These are phyloP conservation scores for Esox niger DNA, from an alignment of 2,113 vertebrate species.

Conservation along the genomic window DNA sequence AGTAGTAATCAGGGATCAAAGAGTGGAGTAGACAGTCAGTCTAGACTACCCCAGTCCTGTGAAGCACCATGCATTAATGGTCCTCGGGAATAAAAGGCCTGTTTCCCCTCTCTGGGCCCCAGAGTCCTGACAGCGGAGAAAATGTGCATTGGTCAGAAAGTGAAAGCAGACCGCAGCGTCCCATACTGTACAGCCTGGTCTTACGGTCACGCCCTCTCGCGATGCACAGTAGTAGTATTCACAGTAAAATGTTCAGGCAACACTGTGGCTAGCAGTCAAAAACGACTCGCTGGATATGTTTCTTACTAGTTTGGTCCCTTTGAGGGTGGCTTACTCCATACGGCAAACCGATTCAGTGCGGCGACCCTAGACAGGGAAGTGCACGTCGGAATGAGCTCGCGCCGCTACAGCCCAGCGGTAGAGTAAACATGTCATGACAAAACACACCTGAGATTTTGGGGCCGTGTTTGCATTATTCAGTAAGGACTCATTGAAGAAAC, in stretches of 20 bases:
- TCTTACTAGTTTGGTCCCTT: background rate
- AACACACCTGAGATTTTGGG: constrained; percentile 1
- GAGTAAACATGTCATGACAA: too few relatives aligned
- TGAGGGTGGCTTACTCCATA: background rate
- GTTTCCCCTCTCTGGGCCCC: constrained; percentile 47
- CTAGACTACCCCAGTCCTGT: constrained; percentile 71
- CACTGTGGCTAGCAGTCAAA: background rate
- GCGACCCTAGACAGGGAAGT: constrained; percentile 1
- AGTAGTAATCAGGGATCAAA: constrained; percentile 83
- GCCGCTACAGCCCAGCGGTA: background rate
- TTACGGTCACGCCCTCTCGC: background rate
- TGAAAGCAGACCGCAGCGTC: background rate
- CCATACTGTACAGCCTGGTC: too few relatives aligned
- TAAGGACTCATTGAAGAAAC: background rate
- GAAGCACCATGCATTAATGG: constrained; percentile 77
- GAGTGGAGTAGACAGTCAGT: constrained; percentile 73
- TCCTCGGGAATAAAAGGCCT: constrained; percentile 16
- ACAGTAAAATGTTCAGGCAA: background rate
- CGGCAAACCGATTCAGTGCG: background rate
- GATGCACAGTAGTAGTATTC: background rate
- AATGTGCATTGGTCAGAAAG: background rate
- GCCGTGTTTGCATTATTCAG: background rate
- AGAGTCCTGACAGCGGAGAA: background rate
- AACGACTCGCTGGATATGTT: background rate
- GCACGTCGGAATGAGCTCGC: background rate